Evolutionary conservation across 2,113 vertebrate genomes (phyloP).

Genomic region (Callionymus lyra): DNA sequence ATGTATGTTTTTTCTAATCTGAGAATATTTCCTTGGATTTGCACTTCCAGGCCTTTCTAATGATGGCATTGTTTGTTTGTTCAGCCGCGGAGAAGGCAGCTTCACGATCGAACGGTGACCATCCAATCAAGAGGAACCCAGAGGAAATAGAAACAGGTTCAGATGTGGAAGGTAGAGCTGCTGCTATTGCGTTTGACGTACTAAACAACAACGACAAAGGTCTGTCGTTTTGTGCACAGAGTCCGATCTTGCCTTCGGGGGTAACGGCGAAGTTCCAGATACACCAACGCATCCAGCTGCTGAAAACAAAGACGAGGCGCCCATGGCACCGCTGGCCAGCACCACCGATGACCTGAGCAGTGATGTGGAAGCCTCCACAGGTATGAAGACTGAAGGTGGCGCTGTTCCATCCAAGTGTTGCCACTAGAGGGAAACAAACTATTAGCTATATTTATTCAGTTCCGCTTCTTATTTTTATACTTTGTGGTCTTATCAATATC

Average conservation of each 20-base stretch:
- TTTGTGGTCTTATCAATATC: no score
- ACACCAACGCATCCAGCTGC: constrained; percentile 52
- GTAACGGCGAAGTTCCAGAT: constrained; percentile 44
- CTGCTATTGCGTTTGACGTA: not conserved
- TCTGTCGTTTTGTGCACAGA: constrained; percentile 39
- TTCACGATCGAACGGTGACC: constrained; percentile 72
- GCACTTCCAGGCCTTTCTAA: not conserved
- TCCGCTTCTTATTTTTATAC: no score
- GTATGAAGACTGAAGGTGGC: constrained; percentile 26
- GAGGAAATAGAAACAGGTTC: constrained; percentile 78
- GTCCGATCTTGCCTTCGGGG: constrained; percentile 55
- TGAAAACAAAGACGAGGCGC: constrained; percentile 57
- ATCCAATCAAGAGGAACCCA: constrained; percentile 76
- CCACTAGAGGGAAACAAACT: no score
- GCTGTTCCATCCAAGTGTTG: no score
- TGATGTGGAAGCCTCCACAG: constrained; percentile 59
- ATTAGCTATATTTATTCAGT: no score
- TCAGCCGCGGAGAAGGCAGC: constrained; percentile 80
- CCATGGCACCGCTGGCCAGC: constrained; percentile 49
- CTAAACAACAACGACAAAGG: not conserved
- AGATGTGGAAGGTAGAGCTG: constrained; percentile 11
- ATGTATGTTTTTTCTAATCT: constrained; percentile 19
- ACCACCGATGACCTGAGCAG: constrained; percentile 58
- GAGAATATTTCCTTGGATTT: not conserved
- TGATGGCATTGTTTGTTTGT: constrained; percentile 21